These are phyloP conservation scores for Polypedilum pembai DNA, from an alignment of 1,140 invertebrate species.

Conservation along the genomic window DNA sequence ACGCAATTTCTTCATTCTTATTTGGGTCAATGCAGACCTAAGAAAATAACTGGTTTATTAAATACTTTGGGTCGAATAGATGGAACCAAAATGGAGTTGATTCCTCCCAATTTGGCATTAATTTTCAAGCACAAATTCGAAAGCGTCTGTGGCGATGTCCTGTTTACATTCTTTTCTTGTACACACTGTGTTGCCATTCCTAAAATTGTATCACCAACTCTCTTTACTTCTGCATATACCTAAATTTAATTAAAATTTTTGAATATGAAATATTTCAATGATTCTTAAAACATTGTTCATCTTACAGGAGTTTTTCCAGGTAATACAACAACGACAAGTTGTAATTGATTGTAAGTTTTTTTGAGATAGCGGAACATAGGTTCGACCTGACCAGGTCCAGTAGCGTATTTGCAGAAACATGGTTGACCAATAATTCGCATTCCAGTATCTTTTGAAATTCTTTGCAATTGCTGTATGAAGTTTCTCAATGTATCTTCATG, in stretches of 20 bases:
- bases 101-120: slow-evolving; percentile 98
- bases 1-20: no score
- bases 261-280: no score
- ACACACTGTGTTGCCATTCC: slow-evolving; percentile 99
- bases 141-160: slow-evolving; percentile 97
- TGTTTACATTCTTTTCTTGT: slow-evolving; percentile 99
- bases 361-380: slow-evolving; percentile 99
- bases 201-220: slow-evolving; percentile 97
- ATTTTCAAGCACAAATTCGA: slow-evolving; percentile 99
- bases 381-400: slow-evolving; percentile 98
- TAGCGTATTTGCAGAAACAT: slow-evolving; percentile 99
- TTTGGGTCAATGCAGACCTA: no score
- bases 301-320: slow-evolving; percentile 98
- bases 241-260: no score
- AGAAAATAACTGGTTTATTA: slow-evolving; percentile 98
- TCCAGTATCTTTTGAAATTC: slow-evolving; percentile 98
- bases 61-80: slow-evolving; percentile 93
- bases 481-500: slow-evolving; percentile 90
- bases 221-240: slow-evolving; percentile 86
- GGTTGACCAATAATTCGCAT: slow-evolving; percentile 98
- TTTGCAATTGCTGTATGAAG: slow-evolving; percentile 96
- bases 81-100: slow-evolving; percentile 97
- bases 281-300: slow-evolving; percentile 58
- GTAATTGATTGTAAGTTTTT: slow-evolving; percentile 88
- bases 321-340: slow-evolving; percentile 95